phyloP scores from a whole-genome alignment of 2,113 vertebrate species.

The Labrus mixtus region DNA sequence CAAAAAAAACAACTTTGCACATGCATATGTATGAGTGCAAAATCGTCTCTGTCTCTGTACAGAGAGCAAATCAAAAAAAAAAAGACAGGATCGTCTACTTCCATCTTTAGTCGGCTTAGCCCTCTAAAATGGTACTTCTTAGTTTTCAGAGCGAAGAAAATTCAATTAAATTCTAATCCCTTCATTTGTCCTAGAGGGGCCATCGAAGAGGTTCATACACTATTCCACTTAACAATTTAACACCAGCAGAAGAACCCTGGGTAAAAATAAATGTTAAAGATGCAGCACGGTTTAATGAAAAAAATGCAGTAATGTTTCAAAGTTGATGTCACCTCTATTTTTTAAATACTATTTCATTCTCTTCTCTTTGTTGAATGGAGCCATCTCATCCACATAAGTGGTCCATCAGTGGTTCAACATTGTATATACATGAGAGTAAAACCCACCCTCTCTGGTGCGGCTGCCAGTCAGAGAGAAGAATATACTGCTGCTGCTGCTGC shows the following conservation, averaged over 20 bases:
- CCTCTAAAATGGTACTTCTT: background rate
- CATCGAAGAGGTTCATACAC: background rate
- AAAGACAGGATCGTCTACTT: background rate
- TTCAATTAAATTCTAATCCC: background rate
- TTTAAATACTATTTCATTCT: background rate
- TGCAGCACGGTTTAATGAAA: background rate
- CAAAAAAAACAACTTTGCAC: background rate
- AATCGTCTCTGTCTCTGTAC: background rate
- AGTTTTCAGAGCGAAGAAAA: background rate
- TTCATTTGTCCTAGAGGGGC: background rate
- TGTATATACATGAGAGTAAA: slow-evolving; percentile 30
- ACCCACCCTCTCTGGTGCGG: slow-evolving; percentile 27
- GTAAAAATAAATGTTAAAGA: background rate
- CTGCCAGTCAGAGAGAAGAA: slow-evolving; percentile 49
- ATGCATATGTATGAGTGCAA: background rate
- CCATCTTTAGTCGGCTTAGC: background rate
- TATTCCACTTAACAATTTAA: background rate
- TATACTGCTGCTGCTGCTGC: slow-evolving; percentile 58
- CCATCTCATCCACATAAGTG: background rate
- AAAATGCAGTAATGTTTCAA: background rate
- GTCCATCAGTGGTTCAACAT: slow-evolving; percentile 8
- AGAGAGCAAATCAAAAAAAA: background rate
- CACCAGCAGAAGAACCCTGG: no score
- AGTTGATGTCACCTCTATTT: background rate
- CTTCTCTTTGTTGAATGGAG: background rate